A percentile compares a stretch with the other conserved stretches of the same genome.
phyloP scores from a whole-genome alignment of 2,888 invertebrate species.

The Stomorhina lunata region DNA sequence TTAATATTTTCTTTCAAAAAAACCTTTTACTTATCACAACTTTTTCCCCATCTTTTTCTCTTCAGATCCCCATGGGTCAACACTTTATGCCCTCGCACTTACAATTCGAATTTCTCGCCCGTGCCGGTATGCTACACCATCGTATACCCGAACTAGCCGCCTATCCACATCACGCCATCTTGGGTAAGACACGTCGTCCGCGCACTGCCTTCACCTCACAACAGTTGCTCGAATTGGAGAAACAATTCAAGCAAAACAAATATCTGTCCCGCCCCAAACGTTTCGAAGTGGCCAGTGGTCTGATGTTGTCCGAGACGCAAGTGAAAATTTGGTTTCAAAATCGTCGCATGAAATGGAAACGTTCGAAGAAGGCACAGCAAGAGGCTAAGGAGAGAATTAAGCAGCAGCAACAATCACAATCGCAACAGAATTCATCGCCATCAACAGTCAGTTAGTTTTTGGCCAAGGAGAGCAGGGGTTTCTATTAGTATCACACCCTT shows the following conservation, averaged over 20 bases:
- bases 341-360: constrained; percentile 98
- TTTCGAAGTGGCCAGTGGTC: constrained; percentile 98
- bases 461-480: constrained; percentile 57
- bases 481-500: constrained; percentile 58
- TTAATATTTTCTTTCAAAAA: too few species aligned
- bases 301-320: constrained; percentile 99
- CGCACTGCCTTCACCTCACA: constrained; percentile 98
- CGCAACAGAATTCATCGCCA: constrained; percentile 63
- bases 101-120: constrained; percentile 91
- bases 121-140: constrained; percentile 95
- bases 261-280: constrained; percentile 98
- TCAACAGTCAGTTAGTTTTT: constrained; percentile 66
- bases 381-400: constrained; percentile 85
- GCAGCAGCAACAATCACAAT: constrained; percentile 74
- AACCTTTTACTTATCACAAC: neutral
- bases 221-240: constrained; percentile 97
- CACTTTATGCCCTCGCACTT: constrained; percentile 80
- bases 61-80: constrained; percentile 80
- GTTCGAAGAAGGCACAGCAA: constrained; percentile 97
- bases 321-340: constrained; percentile 99
- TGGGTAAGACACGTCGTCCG: constrained; percentile 94
- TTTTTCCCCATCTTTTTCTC: constrained; percentile 14
- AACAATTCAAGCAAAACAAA: constrained; percentile 99
- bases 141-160: constrained; percentile 92
- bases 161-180: constrained; percentile 87